phyloP scores from a whole-genome alignment of 2,888 invertebrate genomes.

The Eupithecia vulgata region DNA sequence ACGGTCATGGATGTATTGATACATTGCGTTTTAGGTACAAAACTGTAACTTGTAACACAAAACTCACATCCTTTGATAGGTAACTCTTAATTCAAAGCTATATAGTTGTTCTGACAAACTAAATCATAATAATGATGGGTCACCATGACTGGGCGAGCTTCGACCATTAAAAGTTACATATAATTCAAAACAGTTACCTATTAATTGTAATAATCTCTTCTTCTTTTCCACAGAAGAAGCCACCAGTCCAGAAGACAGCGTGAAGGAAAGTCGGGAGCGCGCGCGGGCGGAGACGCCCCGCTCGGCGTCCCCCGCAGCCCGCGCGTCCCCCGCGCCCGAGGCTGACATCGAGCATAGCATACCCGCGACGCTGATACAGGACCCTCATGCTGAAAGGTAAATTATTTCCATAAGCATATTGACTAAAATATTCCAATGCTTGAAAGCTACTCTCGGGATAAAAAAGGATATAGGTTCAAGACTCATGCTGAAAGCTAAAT shows the following conservation, averaged over 20 bases:
- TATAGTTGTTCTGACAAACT: not conserved
- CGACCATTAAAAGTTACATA: not conserved
- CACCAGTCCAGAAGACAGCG: conserved; percentile 85
- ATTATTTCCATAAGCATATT: too few species aligned
- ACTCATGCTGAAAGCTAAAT: too few species aligned
- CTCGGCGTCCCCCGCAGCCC: conserved; percentile 69
- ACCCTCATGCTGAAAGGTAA: conserved; percentile 80
- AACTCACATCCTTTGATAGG: not conserved
- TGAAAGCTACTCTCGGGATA: not conserved
- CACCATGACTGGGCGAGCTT: not conserved
- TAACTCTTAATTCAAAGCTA: not conserved
- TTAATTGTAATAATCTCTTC: too few species aligned
- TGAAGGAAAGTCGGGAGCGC: conserved; percentile 79
- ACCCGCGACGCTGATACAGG: conserved; percentile 82
- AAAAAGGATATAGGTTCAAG: not conserved
- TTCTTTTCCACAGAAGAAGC: conserved; percentile 82
- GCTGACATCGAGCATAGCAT: conserved; percentile 83
- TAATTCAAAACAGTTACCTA: too few species aligned
- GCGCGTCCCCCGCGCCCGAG: conserved; percentile 68
- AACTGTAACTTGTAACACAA: not conserved
- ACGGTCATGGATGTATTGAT: not conserved
- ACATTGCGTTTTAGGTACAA: not conserved
- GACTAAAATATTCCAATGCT: not conserved
- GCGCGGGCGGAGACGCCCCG: conserved; percentile 77
- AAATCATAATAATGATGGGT: not conserved